Evolutionary conservation across 2,797 vertebrate species (phyloP), one percentile per base, ranked within the genome.

Genomic region (Petrocephalus sullivani): DNA sequence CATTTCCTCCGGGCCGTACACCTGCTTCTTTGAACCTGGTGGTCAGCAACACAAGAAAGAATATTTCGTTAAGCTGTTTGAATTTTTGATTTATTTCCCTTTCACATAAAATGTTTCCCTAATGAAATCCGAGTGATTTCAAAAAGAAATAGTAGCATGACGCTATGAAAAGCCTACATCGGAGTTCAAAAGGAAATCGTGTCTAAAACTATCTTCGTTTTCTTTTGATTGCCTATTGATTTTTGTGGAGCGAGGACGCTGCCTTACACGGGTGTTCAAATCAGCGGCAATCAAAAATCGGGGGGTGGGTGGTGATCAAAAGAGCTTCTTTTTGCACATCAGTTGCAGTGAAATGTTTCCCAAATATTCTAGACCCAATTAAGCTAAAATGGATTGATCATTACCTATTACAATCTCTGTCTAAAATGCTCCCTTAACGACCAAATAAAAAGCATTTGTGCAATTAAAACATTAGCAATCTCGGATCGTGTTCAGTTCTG

Each of bases 171-270:
- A 56, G 41, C 28, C 23, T 46, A 37, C 87, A 10, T n/a, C 28
- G 1, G 51, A 67, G 33, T 87, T 87, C 64, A 87, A 75, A 87
- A 87, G 54, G 23, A 78, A 78, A 87, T 54, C 3, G 33, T 19
- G 14, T 54, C 28, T 4, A 64, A 61, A 75, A 28, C 46, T 28
- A 71, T 56, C 67, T 71, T 33, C 16, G 53, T 41, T 67, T 75
- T 41, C 41, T 56, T 37, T 23, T 87, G 49, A 87, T 64, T 83
- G 58, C 86, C 41, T 21, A 41, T 16, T 87, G 49, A 71, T 64
- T 83, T 41, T 46, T 61, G 60, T 23, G 61, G 37, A 49, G 46
- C 46, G 33, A 41, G 53, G 54, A 56, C 2, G 33, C 3, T 4
- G 8, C 53, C 37, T 87, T 33, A 57, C 67, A 16, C 16, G 6